Base-by-base conservation (phyloP, 1,140 invertebrate genomes). In the Lycorma delicatula region DNA sequence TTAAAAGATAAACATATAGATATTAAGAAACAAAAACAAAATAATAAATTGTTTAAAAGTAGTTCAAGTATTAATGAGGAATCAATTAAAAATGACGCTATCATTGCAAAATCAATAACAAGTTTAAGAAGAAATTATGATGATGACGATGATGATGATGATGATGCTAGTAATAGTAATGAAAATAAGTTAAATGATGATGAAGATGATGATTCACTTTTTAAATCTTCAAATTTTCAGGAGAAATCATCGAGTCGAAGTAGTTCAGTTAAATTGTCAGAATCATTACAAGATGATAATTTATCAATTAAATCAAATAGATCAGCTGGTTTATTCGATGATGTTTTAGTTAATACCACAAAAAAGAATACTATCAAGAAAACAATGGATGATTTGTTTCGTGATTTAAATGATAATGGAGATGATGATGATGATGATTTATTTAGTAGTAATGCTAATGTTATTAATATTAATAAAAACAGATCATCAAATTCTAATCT, bases 371-470 rank as follows among this genome's bases (percentile, higher is more conserved):
- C n/a, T 23, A 50, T 50, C 48, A 50, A 50, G 20, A 44, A 71
- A 70, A 64, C 63, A 67, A 74, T 57, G 67, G 54, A 56, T 27
- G 46, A 48, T 56, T 47, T 56, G 5, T 49, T 49, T 29, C 22
- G 22, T 11, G 28, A 48, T 56, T 60, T 72, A 9, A 72, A 72
- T 62, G 68, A 72, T 55, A 67, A 74, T 57, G 53, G 29, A 46
- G 60, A 70, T 28, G 63, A 68, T 47, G 68, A 69, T n/a, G 66
- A 56, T 54, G 67, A 69, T 41, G 68, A 68, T 47, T 59, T 68
- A 23, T 65, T 44, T 18, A 44, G 41, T 44, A 44, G 41, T 22
- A 20, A 44, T 44, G n/a, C n/a, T n/a, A n/a, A n/a, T n/a, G n/a
- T n/a, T n/a, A n/a, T n/a, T n/a, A n/a, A n/a, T n/a, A n/a, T n/a